These are phyloP conservation scores for Pachypeltis micranthus DNA, from an alignment of 1,140 invertebrate species.

Conservation along the genomic window DNA sequence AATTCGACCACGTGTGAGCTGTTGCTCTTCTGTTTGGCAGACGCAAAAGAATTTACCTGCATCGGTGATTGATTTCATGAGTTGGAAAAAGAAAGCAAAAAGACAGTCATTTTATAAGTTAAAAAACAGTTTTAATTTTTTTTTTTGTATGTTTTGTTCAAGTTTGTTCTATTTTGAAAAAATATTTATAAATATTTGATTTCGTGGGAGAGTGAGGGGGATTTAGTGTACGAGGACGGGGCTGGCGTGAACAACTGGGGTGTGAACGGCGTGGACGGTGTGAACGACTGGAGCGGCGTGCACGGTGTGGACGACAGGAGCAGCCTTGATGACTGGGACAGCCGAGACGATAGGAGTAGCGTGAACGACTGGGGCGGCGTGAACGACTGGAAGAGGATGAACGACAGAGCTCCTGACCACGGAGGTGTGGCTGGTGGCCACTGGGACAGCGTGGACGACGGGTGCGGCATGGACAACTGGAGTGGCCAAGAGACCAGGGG, in stretches of 20 bases:
- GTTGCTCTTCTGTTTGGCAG: too few relatives aligned
- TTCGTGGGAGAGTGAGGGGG: background rate
- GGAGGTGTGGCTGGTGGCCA: conserved; percentile 20
- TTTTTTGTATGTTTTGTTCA: background rate
- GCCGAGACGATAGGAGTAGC: conserved; percentile 22
- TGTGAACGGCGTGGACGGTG: conserved; percentile 37
- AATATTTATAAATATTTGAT: conserved; percentile 1
- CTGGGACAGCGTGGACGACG: background rate
- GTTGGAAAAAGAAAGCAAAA: too few relatives aligned
- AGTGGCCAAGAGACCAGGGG: conserved; percentile 32
- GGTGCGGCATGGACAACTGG: background rate
- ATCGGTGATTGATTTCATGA: too few relatives aligned
- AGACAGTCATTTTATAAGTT: too few relatives aligned
- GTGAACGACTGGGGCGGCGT: conserved; percentile 32
- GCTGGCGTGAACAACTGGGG: conserved; percentile 31
- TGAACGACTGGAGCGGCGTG: conserved; percentile 24
- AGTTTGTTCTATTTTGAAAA: too few relatives aligned
- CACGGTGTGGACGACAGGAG: conserved; percentile 20
- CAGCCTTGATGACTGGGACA: conserved; percentile 24
- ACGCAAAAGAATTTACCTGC: too few relatives aligned
- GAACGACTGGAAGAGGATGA: conserved; percentile 31
- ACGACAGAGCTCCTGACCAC: conserved; percentile 21
- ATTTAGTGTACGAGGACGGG: conserved; percentile 28
- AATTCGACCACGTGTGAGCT: too few relatives aligned
- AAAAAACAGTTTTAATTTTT: conserved; percentile 7